Conservation (phyloP, 2,797 vertebrate genomes). For the Nyctibius grandis region DNA sequence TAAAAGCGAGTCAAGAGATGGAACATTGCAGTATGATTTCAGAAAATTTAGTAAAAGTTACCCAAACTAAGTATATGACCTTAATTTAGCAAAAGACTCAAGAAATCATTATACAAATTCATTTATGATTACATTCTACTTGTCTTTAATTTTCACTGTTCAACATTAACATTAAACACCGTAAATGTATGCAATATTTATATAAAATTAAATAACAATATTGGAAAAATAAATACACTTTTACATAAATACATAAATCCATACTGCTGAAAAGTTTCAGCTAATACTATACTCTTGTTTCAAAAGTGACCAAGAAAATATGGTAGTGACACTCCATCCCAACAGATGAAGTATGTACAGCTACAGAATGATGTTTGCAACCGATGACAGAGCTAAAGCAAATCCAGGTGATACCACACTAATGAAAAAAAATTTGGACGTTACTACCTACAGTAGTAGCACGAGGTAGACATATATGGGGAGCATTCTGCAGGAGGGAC, state of each 20-base stretch:
- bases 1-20: not conserved
- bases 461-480: constrained; percentile 89
- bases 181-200: constrained; percentile 79
- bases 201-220: constrained; percentile 93
- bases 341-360: constrained; percentile 61
- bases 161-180: constrained; percentile 80
- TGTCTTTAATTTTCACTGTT: constrained; percentile 84
- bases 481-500: constrained; percentile 72
- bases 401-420: constrained; percentile 44
- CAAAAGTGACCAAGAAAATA: constrained; percentile 73
- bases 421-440: not conserved
- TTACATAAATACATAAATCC: constrained; percentile 92
- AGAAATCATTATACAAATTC: constrained; percentile 74
- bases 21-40: not conserved
- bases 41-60: constrained; percentile 37
- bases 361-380: constrained; percentile 57
- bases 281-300: constrained; percentile 87
- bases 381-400: constrained; percentile 54
- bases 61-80: constrained; percentile 31
- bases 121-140: constrained; percentile 82
- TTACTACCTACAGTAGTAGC: constrained; percentile 68
- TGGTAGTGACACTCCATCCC: constrained; percentile 70
- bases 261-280: constrained; percentile 81
- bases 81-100: constrained; percentile 58
- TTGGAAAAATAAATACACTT: constrained; percentile 97